Evolutionary conservation across 2,113 vertebrate genomes (phyloP).

Genomic region (Mohoua ochrocephala): DNA sequence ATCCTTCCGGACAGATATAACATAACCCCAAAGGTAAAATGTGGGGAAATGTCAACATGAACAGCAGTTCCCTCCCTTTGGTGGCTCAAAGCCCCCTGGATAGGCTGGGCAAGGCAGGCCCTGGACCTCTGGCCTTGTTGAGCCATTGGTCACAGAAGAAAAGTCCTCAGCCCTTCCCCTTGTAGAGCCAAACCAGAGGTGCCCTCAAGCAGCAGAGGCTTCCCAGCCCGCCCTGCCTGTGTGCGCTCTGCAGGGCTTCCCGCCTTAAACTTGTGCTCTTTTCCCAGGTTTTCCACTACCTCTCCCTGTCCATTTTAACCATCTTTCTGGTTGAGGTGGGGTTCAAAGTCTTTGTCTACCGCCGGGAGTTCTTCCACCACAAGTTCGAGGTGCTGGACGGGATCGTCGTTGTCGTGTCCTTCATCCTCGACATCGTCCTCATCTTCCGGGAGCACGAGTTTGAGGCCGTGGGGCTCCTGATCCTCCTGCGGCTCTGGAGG

Average conservation of each 20-base stretch:
- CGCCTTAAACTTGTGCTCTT: neutral
- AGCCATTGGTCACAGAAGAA: rapidly evolving
- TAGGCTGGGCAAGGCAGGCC: neutral
- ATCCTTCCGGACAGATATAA: constrained; percentile 73
- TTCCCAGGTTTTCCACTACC: constrained; percentile 87
- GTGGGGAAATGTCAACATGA: rapidly evolving
- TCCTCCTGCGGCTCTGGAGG: constrained; percentile 92
- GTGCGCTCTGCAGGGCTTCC: rapidly evolving
- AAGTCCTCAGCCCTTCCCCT: neutral
- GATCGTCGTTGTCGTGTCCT: constrained; percentile 85
- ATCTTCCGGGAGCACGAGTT: constrained; percentile 84
- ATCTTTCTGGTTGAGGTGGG: constrained; percentile 89
- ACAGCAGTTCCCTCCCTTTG: neutral
- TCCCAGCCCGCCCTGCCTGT: neutral
- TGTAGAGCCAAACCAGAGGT: neutral
- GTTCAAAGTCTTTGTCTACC: constrained; percentile 85
- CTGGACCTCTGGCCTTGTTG: neutral
- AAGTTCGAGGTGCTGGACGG: constrained; percentile 94
- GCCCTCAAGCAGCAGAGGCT: neutral
- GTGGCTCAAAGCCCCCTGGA: neutral
- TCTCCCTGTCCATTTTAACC: constrained; percentile 85
- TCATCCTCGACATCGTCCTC: constrained; percentile 83
- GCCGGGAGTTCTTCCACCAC: constrained; percentile 89
- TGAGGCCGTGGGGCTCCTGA: constrained; percentile 85
- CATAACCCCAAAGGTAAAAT: constrained; percentile 77